Conservation (phyloP, 2,888 invertebrate species). For the Pyrochroa serraticornis region DNA sequence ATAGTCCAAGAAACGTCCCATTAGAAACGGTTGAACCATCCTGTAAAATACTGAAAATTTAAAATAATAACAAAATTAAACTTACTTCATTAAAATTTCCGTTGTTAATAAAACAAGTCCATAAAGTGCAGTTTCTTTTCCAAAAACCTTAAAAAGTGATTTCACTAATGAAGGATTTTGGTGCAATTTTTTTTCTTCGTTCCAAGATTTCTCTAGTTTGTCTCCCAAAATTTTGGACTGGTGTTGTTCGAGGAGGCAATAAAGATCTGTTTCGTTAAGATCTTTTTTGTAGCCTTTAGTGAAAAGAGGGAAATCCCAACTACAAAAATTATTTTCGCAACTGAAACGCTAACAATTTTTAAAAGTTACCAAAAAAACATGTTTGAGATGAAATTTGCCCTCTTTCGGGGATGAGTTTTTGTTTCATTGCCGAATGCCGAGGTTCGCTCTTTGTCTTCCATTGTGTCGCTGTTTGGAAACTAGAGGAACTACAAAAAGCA, state of each 20-base stretch:
- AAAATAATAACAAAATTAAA: too few relatives aligned
- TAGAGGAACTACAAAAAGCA: too few relatives aligned
- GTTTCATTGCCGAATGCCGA: background rate
- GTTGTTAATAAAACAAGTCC: constrained; percentile 25
- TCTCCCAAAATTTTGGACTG: constrained; percentile 68
- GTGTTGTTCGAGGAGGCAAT: constrained; percentile 57
- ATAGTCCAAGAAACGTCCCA: constrained; percentile 66
- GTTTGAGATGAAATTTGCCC: background rate
- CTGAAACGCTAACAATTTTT: background rate
- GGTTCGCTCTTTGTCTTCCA: too few relatives aligned
- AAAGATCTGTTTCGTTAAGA: background rate
- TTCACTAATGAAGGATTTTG: constrained; percentile 32
- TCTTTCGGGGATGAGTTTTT: background rate
- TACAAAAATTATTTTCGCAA: background rate
- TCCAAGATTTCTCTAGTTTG: constrained; percentile 62
- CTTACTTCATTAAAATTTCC: constrained; percentile 23
- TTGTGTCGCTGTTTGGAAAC: too few relatives aligned
- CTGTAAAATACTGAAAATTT: too few relatives aligned
- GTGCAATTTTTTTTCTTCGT: constrained; percentile 27
- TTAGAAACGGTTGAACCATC: too few relatives aligned
- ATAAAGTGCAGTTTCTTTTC: constrained; percentile 26
- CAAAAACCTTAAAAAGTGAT: constrained; percentile 35
- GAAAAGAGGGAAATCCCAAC: constrained; percentile 1
- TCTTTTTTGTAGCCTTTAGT: background rate
- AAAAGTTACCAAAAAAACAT: constrained; percentile 1